phyloP scores from a whole-genome alignment of 1,140 invertebrate genomes.

The Drosophila equinoxialis region DNA sequence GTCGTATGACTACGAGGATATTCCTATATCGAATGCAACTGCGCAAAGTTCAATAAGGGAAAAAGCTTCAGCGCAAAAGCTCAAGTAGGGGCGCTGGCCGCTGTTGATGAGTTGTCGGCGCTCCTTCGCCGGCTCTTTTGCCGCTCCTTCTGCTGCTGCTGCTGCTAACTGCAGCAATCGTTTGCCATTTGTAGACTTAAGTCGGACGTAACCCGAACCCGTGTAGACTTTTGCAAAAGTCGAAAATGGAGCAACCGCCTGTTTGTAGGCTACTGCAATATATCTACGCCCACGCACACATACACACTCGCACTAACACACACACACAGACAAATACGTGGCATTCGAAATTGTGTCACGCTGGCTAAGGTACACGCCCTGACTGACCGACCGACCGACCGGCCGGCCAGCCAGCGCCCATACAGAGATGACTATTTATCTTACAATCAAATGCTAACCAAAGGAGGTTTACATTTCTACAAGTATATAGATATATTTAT shows the following conservation, averaged over 20 bases:
- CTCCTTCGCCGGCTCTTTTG: neutral
- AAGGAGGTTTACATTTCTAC: neutral
- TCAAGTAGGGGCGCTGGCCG: conserved; percentile 61
- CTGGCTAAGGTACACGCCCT: conserved; percentile 43
- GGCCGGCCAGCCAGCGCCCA: conserved; percentile 13
- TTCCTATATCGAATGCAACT: conserved; percentile 38
- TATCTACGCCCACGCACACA: conserved; percentile 6
- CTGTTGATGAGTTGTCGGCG: neutral
- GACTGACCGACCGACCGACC: conserved; percentile 24
- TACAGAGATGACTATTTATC: conserved; percentile 9
- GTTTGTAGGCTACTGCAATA: conserved; percentile 33
- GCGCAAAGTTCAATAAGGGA: conserved; percentile 38
- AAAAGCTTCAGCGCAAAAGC: conserved; percentile 41
- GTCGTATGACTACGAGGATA: neutral
- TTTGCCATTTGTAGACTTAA: conserved; percentile 30
- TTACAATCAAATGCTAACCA: neutral
- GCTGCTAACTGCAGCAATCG: conserved; percentile 1
- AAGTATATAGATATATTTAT: neutral
- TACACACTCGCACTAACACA: conserved; percentile 16
- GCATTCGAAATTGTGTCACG: conserved; percentile 53
- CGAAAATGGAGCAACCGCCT: conserved; percentile 32
- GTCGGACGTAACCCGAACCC: conserved; percentile 32
- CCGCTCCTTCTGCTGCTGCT: neutral
- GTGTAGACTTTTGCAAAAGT: conserved; percentile 33
- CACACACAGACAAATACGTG: conserved; percentile 5